phyloP scores from a whole-genome alignment of 2,888 invertebrate species.

The Pandemis corylana region DNA sequence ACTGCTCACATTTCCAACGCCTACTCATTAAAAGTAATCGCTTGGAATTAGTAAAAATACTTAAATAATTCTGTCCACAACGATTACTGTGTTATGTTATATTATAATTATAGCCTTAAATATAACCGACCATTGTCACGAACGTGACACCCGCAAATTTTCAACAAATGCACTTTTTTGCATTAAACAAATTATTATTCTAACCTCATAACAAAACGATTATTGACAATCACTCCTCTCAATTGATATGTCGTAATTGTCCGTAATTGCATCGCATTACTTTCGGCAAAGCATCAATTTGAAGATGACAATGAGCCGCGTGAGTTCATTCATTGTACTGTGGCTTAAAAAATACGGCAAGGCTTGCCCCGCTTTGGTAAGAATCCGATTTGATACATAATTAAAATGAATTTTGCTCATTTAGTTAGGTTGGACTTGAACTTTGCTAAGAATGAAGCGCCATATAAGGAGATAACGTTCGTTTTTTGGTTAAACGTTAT shows the following conservation, averaged over 20 bases:
- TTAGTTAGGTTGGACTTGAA: too few relatives aligned
- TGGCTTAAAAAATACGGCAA: slow-evolving; percentile 40
- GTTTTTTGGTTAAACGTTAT: too few relatives aligned
- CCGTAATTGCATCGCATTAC: slow-evolving; percentile 40
- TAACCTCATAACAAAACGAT: slow-evolving; percentile 45
- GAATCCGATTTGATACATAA: background rate
- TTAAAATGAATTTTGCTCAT: background rate
- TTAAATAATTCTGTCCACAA: background rate
- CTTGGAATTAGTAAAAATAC: too few relatives aligned
- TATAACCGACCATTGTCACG: background rate
- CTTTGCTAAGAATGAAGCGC: too few relatives aligned
- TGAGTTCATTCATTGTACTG: slow-evolving; percentile 61
- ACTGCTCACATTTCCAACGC: too few relatives aligned
- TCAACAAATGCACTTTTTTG: slow-evolving; percentile 2
- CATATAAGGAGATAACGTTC: too few relatives aligned
- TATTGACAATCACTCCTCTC: slow-evolving; percentile 48
- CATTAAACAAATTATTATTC: slow-evolving; percentile 40
- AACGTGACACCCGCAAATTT: slow-evolving; percentile 16
- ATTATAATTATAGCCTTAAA: background rate
- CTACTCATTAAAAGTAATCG: too few relatives aligned
- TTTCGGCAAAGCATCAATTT: slow-evolving; percentile 59
- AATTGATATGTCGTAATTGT: slow-evolving; percentile 52
- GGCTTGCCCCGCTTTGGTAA: slow-evolving; percentile 43
- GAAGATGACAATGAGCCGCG: slow-evolving; percentile 62
- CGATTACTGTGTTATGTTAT: background rate